A percentile compares a stretch with the other conserved stretches of the same genome.
Conservation (phyloP, 2,888 invertebrate genomes). For the Agrotis puta region DNA sequence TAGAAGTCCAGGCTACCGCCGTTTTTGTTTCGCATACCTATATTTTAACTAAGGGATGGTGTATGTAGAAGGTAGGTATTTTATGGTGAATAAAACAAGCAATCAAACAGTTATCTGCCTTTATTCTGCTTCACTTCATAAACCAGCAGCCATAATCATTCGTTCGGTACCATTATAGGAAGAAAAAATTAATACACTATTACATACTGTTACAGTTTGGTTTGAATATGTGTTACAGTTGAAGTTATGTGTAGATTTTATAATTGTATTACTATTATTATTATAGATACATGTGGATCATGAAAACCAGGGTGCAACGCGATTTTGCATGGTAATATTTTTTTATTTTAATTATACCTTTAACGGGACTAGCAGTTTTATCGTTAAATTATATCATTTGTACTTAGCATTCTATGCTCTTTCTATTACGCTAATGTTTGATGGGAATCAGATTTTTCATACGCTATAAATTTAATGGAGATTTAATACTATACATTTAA, state of each 20-base stretch:
- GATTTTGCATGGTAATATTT: conserved; percentile 82
- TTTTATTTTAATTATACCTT: conserved; percentile 76
- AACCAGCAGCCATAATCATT: conserved; percentile 90
- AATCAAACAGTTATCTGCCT: conserved; percentile 91
- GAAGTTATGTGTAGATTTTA: conserved; percentile 89
- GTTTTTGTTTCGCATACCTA: no score
- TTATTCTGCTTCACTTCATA: conserved; percentile 88
- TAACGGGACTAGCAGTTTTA: conserved; percentile 89
- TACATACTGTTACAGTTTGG: conserved; percentile 90
- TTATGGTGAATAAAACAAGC: conserved; percentile 81
- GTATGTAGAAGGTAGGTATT: not conserved
- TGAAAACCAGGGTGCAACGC: conserved; percentile 90
- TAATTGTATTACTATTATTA: conserved; percentile 88
- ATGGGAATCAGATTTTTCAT: conserved; percentile 86
- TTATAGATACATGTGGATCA: conserved; percentile 88
- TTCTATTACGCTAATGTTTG: conserved; percentile 89
- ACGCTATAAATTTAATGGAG: conserved; percentile 53
- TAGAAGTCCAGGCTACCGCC: no score
- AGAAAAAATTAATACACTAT: conserved; percentile 90
- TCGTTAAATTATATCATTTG: conserved; percentile 88
- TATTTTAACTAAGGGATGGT: no score
- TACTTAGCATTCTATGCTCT: conserved; percentile 89
- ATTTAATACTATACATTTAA: conserved; percentile 51
- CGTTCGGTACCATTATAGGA: conserved; percentile 90
- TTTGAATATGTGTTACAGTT: conserved; percentile 90